phyloP scores from a whole-genome alignment of 2,797 vertebrate species.

The Coccyzus lansbergi region DNA sequence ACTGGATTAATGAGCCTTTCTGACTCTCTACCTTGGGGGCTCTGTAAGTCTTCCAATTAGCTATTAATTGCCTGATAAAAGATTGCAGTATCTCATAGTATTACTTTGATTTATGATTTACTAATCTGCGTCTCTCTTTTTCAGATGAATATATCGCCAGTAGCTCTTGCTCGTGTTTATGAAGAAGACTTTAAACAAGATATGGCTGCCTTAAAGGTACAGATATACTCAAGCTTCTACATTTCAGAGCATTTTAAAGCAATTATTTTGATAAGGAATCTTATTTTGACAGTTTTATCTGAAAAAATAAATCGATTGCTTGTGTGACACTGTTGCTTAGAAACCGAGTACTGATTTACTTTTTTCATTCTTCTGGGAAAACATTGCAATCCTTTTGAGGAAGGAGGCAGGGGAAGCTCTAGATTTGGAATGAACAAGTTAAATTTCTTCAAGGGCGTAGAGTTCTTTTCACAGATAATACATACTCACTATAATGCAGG shows the following conservation, averaged over 20 bases:
- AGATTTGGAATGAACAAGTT: neutral
- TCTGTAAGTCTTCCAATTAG: constrained; percentile 18
- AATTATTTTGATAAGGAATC: neutral
- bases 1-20: constrained; percentile 26
- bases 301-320: neutral
- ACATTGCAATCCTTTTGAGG: neutral
- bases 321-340: neutral
- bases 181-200: constrained; percentile 96
- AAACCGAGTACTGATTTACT: neutral
- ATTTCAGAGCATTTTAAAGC: neutral
- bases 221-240: neutral
- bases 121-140: neutral
- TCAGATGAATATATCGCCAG: constrained; percentile 86
- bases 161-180: constrained; percentile 83
- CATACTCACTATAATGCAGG: neutral
- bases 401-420: neutral
- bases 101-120: constrained; percentile 33
- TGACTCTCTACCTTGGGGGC: neutral
- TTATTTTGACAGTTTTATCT: neutral
- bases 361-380: neutral
- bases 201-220: constrained; percentile 90
- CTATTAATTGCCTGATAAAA: constrained; percentile 31
- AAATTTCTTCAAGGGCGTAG: neutral
- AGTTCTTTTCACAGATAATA: neutral
- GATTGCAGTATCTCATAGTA: constrained; percentile 16